Conservation (phyloP, 2,888 invertebrate species). For the Drosophila meridionalis region DNA sequence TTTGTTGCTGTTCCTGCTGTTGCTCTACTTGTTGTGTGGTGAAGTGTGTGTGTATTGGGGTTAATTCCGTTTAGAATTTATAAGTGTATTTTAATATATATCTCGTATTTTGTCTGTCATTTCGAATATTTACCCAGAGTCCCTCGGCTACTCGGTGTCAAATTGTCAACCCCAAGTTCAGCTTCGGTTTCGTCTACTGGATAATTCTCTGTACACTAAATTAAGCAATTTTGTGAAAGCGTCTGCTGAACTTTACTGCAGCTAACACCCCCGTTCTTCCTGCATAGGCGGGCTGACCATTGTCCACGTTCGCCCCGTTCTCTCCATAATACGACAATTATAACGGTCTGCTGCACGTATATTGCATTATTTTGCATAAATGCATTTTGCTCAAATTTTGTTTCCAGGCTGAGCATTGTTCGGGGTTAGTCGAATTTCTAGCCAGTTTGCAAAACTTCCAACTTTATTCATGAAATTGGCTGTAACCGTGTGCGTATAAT, state of each 20-base stretch:
- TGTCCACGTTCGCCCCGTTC: constrained; percentile 35
- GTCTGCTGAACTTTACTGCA: constrained; percentile 41
- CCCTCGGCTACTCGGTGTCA: constrained; percentile 29
- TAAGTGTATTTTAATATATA: constrained; percentile 1
- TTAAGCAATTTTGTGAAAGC: constrained; percentile 72
- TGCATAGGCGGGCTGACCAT: constrained; percentile 10
- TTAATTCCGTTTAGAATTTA: constrained; percentile 22
- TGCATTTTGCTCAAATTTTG: constrained; percentile 47
- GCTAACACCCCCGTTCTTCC: constrained; percentile 11
- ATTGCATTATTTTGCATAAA: constrained; percentile 74
- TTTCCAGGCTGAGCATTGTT: constrained; percentile 9
- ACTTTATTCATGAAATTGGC: neutral
- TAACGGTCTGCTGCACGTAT: constrained; percentile 78
- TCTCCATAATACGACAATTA: constrained; percentile 73
- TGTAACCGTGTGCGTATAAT: neutral
- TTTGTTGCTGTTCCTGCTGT: neutral
- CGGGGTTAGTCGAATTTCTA: neutral
- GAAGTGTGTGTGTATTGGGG: constrained; percentile 9
- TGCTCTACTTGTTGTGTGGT: constrained; percentile 1
- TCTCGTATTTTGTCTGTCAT: constrained; percentile 16
- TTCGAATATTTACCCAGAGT: constrained; percentile 8
- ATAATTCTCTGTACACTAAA: constrained; percentile 72
- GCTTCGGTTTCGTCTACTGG: constrained; percentile 47
- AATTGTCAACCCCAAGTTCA: constrained; percentile 25
- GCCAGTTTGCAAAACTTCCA: neutral